phyloP scores from a whole-genome alignment of 2,113 vertebrate genomes.

The Nothobranchius furzeri region DNA sequence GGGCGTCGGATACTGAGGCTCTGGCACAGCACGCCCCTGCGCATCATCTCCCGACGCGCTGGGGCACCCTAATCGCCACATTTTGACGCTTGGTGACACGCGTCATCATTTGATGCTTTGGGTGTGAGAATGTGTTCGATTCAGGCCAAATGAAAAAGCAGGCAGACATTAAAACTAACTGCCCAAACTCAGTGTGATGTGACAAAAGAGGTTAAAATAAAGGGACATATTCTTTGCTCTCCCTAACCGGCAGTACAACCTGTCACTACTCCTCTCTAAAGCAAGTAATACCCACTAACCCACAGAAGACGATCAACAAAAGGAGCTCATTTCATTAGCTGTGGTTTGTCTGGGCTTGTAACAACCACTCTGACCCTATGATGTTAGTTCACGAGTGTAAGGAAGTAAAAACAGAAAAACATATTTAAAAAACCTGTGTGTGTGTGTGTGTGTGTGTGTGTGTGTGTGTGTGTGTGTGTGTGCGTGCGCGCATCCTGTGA shows the following conservation, averaged over 20 bases:
- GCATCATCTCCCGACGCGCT: too few species aligned
- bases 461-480: slow-evolving; percentile 13
- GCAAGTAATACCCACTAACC: slow-evolving; percentile 75
- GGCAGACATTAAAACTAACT: too few species aligned
- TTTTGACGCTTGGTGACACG: too few species aligned
- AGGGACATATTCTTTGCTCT: slow-evolving; percentile 52
- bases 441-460: slow-evolving; percentile 8
- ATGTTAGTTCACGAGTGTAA: slow-evolving; percentile 1
- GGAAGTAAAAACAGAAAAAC: neutral
- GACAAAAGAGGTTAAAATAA: slow-evolving; percentile 48
- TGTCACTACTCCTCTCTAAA: slow-evolving; percentile 71
- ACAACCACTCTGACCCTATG: slow-evolving; percentile 22
- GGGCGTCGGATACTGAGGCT: too few species aligned
- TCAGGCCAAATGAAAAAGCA: too few species aligned
- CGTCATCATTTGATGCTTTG: too few species aligned
- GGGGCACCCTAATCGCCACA: too few species aligned
- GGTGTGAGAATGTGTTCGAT: too few species aligned
- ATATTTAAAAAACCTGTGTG: neutral
- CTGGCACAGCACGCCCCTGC: too few species aligned
- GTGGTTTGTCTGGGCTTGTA: slow-evolving; percentile 27
- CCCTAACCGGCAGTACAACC: slow-evolving; percentile 51
- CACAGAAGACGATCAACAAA: slow-evolving; percentile 22
- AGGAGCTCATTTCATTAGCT: slow-evolving; percentile 42
- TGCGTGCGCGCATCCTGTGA: slow-evolving; percentile 1
- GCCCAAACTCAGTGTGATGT: slow-evolving; percentile 23